Evolutionary conservation across 2,797 vertebrate species (phyloP).

Genomic region (Lates japonicus): DNA sequence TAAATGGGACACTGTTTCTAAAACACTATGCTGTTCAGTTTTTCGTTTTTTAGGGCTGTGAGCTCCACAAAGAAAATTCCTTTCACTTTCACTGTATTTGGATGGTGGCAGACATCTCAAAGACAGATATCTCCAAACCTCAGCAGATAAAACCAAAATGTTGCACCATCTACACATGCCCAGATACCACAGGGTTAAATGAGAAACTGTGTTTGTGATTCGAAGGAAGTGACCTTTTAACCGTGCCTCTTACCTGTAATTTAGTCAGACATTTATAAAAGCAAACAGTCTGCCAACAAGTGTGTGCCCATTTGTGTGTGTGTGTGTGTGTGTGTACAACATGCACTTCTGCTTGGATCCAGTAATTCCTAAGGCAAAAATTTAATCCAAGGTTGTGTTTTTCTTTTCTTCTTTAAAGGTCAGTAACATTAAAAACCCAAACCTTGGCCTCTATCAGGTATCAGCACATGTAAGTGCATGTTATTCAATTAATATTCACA

Average conservation of each 20-base stretch:
- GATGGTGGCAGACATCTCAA: background rate
- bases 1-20: background rate
- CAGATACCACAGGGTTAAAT: background rate
- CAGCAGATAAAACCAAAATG: conserved; percentile 1
- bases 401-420: conserved; percentile 1
- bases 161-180: background rate
- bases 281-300: background rate
- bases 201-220: background rate
- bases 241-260: background rate
- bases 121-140: background rate
- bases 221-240: conserved; percentile 1
- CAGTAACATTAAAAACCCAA: conserved; percentile 36
- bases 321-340: background rate
- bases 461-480: conserved; percentile 14
- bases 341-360: background rate
- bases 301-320: background rate
- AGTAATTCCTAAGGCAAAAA: conserved; percentile 1
- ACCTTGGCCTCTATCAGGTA: background rate
- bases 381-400: background rate
- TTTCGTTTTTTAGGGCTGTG: background rate
- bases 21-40: background rate
- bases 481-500: conserved; percentile 43
- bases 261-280: conserved; percentile 1
- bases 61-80: background rate
- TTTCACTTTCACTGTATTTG: background rate